phyloP scores from a whole-genome alignment of 2,113 vertebrate species.

The Gallinago paraguaiae region DNA sequence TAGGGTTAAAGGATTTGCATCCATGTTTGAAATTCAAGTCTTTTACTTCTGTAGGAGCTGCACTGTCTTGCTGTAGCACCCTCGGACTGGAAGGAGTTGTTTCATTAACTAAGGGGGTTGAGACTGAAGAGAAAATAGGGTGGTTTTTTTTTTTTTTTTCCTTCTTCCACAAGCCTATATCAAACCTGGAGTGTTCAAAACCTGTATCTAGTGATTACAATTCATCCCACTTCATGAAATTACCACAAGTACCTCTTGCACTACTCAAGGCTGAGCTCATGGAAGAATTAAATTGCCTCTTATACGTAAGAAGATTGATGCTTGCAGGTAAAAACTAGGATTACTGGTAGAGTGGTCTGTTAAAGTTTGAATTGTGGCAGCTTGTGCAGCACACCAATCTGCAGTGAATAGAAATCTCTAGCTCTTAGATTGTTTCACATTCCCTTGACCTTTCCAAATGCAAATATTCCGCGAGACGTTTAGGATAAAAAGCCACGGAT shows the following conservation, averaged over 20 bases:
- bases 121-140: background rate
- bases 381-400: background rate
- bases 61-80: background rate
- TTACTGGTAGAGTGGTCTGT: background rate
- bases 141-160: background rate
- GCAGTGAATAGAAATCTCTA: background rate
- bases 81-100: background rate
- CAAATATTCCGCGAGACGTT: conserved; percentile 30
- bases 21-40: background rate
- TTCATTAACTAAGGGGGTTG: background rate
- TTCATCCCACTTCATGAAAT: conserved; percentile 49
- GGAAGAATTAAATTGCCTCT: conserved; percentile 54
- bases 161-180: background rate
- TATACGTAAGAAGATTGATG: conserved; percentile 15
- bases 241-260: conserved; percentile 23
- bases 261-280: background rate
- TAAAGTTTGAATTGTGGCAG: background rate
- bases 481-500: conserved; percentile 21
- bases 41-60: background rate
- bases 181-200: conserved; percentile 5
- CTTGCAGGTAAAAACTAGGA: conserved; percentile 24
- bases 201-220: background rate
- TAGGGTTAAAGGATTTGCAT: background rate
- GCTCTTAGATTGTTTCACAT: background rate
- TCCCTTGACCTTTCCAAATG: conserved; percentile 62